These are phyloP conservation scores for Oreortyx pictus DNA, from an alignment of 2,797 vertebrate genomes.

Conservation along the genomic window DNA sequence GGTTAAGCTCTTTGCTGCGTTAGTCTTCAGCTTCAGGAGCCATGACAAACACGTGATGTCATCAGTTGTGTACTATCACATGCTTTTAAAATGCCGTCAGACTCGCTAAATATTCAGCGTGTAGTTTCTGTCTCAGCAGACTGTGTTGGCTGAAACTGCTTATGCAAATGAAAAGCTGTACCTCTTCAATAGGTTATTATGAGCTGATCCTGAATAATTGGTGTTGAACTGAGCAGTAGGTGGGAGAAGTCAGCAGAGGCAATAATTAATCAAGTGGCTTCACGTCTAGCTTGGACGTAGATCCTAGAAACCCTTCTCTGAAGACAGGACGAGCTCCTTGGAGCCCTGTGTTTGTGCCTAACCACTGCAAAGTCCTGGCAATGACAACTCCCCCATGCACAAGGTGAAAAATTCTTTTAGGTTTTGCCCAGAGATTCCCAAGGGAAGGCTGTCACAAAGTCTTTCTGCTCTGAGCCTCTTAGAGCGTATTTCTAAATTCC, in stretches of 20 bases:
- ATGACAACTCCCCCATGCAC: background rate
- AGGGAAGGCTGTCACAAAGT: constrained; percentile 32
- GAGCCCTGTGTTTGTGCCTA: background rate
- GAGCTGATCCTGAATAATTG: constrained; percentile 48
- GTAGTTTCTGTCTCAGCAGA: constrained; percentile 62
- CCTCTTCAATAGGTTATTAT: constrained; percentile 56
- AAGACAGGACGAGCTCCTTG: background rate
- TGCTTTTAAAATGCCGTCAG: constrained; percentile 55
- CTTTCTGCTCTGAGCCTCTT: constrained; percentile 13
- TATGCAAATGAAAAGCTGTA: constrained; percentile 67
- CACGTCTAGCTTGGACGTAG: background rate
- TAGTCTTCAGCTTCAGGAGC: background rate
- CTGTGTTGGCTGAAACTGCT: constrained; percentile 65
- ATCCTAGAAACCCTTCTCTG: constrained; percentile 12
- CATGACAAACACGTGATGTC: constrained; percentile 28
- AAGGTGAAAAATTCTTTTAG: background rate
- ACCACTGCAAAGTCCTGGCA: background rate
- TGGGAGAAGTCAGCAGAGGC: constrained; percentile 57
- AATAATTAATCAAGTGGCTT: constrained; percentile 59
- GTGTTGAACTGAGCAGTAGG: constrained; percentile 44
- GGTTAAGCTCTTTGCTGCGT: background rate
- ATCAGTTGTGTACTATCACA: constrained; percentile 24
- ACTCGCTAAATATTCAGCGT: constrained; percentile 65
- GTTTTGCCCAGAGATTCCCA: constrained; percentile 34
- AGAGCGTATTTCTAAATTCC: constrained; percentile 39